A percentile compares a stretch with the other conserved stretches of the same genome.
These are phyloP conservation scores for Alosa sapidissima DNA, from an alignment of 2,797 vertebrate genomes.

Conservation along the genomic window DNA sequence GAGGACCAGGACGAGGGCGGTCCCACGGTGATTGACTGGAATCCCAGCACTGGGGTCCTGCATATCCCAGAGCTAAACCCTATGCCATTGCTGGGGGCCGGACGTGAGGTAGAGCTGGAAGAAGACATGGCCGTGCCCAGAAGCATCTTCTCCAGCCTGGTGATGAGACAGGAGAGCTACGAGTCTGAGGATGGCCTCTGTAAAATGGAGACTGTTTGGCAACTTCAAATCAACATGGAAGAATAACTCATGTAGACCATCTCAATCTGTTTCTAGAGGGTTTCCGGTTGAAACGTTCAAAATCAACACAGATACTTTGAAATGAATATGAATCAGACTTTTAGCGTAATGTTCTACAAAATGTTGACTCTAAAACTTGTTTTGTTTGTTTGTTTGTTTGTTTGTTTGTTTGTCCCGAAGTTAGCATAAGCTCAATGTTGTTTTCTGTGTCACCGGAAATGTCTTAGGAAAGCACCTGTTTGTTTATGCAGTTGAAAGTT, in stretches of 20 bases:
- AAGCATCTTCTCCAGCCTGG: constrained; percentile 41
- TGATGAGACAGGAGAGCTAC: constrained; percentile 42
- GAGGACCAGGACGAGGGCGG: neutral
- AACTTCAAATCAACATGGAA: constrained; percentile 47
- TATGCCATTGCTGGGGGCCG: constrained; percentile 8
- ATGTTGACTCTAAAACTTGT: no score
- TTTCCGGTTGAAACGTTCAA: no score
- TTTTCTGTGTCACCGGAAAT: no score
- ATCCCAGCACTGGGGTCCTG: constrained; percentile 32
- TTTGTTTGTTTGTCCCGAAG: no score
- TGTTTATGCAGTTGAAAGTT: no score
- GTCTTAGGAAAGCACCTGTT: no score
- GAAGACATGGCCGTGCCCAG: neutral
- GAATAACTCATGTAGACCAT: neutral
- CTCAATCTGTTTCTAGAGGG: no score
- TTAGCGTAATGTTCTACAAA: no score
- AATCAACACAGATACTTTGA: no score
- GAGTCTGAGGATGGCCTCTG: constrained; percentile 44
- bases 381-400: no score
- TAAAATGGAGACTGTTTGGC: constrained; percentile 53
- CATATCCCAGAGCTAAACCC: constrained; percentile 41
- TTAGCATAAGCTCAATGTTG: no score
- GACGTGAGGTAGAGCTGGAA: constrained; percentile 8
- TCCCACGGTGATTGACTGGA: constrained; percentile 51
- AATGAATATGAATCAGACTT: no score